Percentiles rank a stretch among this genome's conserved stretches.
These are phyloP conservation scores for Anguilla obscura DNA, from an alignment of 2,797 vertebrate genomes.

Conservation along the genomic window DNA sequence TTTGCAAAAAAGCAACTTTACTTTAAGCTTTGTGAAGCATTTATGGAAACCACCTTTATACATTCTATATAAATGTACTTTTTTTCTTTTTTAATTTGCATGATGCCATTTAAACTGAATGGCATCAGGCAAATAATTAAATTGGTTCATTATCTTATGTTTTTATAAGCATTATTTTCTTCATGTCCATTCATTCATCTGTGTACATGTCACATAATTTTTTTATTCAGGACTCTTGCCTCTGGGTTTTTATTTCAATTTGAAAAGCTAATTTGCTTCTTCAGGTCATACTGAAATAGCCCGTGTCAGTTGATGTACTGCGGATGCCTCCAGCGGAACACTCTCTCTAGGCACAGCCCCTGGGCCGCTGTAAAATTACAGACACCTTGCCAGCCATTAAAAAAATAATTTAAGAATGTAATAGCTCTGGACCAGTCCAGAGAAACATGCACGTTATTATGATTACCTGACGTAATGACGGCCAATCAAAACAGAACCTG, in stretches of 20 bases:
- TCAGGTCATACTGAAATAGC: conserved; percentile 36
- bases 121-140: too few relatives aligned
- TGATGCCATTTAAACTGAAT: conserved; percentile 15
- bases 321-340: conserved; percentile 30
- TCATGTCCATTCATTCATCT: neutral
- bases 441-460: conserved; percentile 65
- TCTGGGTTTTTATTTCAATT: neutral
- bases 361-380: conserved; percentile 51
- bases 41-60: neutral
- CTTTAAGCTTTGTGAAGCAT: neutral
- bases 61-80: neutral
- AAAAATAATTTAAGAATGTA: conserved; percentile 64
- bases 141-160: neutral
- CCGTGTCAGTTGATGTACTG: conserved; percentile 47
- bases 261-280: conserved; percentile 23
- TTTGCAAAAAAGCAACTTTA: neutral
- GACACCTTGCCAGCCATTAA: conserved; percentile 53
- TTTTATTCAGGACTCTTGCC: neutral
- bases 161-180: neutral
- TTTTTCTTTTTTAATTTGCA: conserved; percentile 12
- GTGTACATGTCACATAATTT: neutral
- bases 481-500: conserved; percentile 73
- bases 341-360: conserved; percentile 38
- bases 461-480: conserved; percentile 74
- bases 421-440: conserved; percentile 57